Conservation (phyloP, 2,113 vertebrate species). For the Hemicordylus capensis region DNA sequence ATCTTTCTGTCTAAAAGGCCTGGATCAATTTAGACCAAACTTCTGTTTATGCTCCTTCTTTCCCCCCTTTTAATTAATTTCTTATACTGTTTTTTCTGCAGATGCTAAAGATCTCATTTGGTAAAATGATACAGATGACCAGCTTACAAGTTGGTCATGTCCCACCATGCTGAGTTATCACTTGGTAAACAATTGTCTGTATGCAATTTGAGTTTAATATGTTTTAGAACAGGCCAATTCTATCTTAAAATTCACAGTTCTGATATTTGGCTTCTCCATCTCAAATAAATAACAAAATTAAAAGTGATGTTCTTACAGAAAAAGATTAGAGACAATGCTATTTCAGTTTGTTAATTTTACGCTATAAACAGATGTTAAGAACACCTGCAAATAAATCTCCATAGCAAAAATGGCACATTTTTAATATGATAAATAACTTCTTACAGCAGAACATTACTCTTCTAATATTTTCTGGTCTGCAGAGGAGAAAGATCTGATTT, state of each 20-base stretch:
- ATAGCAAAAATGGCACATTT: constrained; percentile 17
- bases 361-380: constrained; percentile 31
- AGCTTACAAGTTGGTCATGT: not conserved
- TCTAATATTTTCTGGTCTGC: constrained; percentile 19
- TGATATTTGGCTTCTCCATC: constrained; percentile 9
- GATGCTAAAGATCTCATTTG: not conserved
- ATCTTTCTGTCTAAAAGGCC: too few relatives aligned
- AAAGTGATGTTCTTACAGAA: not conserved
- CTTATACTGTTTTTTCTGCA: too few relatives aligned
- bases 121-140: not conserved
- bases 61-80: too few relatives aligned
- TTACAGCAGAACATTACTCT: constrained; percentile 6
- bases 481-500: constrained; percentile 10
- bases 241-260: not conserved
- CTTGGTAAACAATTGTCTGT: too few relatives aligned
- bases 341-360: constrained; percentile 30
- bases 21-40: too few relatives aligned
- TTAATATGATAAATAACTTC: constrained; percentile 26
- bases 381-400: not conserved
- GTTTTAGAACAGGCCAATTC: not conserved
- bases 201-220: not conserved
- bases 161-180: not conserved
- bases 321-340: not conserved
- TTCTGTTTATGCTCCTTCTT: too few relatives aligned
- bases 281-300: not conserved